These are phyloP conservation scores for Luehdorfia chinensis DNA, from an alignment of 1,140 invertebrate genomes.

Conservation along the genomic window DNA sequence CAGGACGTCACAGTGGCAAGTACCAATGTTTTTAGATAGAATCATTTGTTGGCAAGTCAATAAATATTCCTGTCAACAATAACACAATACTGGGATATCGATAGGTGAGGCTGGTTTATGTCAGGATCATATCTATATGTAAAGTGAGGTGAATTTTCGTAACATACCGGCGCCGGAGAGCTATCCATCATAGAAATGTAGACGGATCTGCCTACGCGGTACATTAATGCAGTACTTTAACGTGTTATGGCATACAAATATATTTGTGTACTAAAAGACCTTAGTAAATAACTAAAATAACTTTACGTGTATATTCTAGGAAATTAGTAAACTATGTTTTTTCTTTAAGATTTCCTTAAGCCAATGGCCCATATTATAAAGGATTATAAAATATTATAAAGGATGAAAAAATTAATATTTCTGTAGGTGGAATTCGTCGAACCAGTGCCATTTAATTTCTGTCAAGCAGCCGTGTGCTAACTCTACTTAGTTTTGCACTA, in stretches of 20 bases:
- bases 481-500: no score
- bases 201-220: conserved; percentile 59
- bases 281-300: conserved; percentile 45
- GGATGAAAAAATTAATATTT: no score
- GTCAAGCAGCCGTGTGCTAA: no score
- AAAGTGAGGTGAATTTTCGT: conserved; percentile 67
- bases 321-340: not conserved
- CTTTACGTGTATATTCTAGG: conserved; percentile 34
- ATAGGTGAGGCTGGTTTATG: conserved; percentile 34
- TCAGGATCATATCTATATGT: conserved; percentile 63
- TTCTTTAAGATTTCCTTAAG: no score
- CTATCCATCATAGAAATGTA: conserved; percentile 73
- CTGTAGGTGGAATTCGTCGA: no score
- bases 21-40: conserved; percentile 20
- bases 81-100: conserved; percentile 44
- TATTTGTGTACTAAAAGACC: conserved; percentile 36
- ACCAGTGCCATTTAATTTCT: no score
- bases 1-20: no score
- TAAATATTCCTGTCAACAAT: conserved; percentile 58
- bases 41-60: conserved; percentile 32
- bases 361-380: no score
- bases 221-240: conserved; percentile 58
- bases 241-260: conserved; percentile 39
- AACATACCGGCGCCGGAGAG: conserved; percentile 49
- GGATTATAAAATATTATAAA: no score